Evolutionary conservation across 2,888 invertebrate genomes (phyloP).

Genomic region (Scaptodrosophila latifasciaeformis): DNA sequence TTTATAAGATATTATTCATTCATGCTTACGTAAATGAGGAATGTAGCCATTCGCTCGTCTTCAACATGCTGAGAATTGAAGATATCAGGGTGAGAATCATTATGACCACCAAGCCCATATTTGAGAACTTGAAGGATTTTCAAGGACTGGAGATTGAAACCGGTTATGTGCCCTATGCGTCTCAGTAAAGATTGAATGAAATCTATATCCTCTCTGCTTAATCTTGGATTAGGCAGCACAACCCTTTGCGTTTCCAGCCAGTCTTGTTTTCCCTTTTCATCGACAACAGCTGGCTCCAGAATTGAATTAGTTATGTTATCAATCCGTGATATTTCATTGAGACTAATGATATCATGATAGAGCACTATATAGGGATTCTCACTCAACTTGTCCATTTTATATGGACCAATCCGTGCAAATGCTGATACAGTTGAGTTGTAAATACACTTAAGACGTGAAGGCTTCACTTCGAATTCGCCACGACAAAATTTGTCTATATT

Average conservation of each 20-base stretch:
- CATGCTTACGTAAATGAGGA: conserved; percentile 37
- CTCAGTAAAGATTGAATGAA: conserved; percentile 8
- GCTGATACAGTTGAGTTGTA: conserved; percentile 25
- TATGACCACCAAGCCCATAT: conserved; percentile 41
- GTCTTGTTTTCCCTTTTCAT: conserved; percentile 2
- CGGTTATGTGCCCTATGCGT: conserved; percentile 23
- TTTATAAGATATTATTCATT: no score
- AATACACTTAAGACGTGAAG: no score
- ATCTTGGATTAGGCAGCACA: conserved; percentile 10
- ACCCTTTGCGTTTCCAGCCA: background rate
- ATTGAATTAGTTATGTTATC: background rate
- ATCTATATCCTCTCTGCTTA: background rate
- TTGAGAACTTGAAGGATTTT: conserved; percentile 3
- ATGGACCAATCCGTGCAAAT: conserved; percentile 36
- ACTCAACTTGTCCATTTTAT: conserved; percentile 37
- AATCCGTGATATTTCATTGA: conserved; percentile 6
- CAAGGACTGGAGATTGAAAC: accelerated
- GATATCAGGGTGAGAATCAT: conserved; percentile 20
- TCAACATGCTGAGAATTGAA: background rate
- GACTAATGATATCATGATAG: conserved; percentile 35
- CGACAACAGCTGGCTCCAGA: background rate
- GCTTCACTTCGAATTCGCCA: no score
- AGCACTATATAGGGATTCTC: conserved; percentile 29
- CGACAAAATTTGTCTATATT: no score
- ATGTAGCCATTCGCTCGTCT: conserved; percentile 35